A percentile compares a stretch with the other conserved stretches of the same genome.
Conservation (phyloP, 2,113 vertebrate genomes). For the Antigone vipio region DNA sequence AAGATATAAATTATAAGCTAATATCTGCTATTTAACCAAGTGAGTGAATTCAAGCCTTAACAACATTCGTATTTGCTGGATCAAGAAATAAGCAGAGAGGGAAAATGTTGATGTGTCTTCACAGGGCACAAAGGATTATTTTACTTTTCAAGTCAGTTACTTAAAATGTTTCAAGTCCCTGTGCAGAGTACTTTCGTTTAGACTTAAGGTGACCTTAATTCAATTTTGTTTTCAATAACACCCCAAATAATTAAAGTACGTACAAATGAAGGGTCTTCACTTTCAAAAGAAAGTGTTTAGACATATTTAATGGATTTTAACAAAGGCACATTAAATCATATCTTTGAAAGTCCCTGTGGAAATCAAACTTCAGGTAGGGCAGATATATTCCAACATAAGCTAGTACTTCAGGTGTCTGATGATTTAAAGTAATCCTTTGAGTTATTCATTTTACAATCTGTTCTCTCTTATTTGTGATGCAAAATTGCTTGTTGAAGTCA, state of each 20-base stretch:
- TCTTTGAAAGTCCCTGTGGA: neutral
- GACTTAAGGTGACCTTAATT: neutral
- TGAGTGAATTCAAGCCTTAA: neutral
- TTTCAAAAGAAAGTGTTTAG: neutral
- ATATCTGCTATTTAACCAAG: neutral
- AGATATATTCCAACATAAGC: neutral
- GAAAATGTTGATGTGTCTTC: neutral
- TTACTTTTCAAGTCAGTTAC: neutral
- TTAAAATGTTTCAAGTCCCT: neutral
- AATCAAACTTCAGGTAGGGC: neutral
- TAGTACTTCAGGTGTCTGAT: neutral
- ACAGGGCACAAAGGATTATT: neutral
- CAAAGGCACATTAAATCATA: neutral
- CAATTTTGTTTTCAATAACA: neutral
- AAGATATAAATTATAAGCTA: neutral
- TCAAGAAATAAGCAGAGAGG: neutral
- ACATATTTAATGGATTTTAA: neutral
- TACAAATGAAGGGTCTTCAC: neutral
- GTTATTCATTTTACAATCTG: neutral
- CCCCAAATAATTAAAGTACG: neutral
- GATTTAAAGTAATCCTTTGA: neutral
- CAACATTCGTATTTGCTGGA: neutral
- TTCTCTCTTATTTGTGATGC: neutral
- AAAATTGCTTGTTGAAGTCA: neutral
- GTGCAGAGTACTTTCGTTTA: neutral